These are phyloP conservation scores for Lycia hirtaria DNA, from an alignment of 2,888 invertebrate genomes.

Conservation along the genomic window DNA sequence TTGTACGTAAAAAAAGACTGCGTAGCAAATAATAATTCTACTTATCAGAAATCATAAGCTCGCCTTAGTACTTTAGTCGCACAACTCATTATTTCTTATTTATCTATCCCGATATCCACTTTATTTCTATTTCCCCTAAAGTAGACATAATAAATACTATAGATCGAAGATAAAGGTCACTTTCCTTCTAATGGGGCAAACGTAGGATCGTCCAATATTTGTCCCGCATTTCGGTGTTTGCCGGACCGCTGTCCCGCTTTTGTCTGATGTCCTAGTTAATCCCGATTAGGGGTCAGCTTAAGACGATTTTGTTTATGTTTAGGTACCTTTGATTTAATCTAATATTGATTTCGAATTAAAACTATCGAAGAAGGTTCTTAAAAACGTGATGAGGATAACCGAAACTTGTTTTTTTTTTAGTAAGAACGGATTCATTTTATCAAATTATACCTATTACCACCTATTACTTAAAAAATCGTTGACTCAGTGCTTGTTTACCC, in stretches of 20 bases:
- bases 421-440: too few relatives aligned
- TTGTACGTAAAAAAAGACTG: too few relatives aligned
- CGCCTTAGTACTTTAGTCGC: background rate
- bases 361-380: too few relatives aligned
- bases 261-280: conserved; percentile 9
- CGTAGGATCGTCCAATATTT: conserved; percentile 10
- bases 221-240: conserved; percentile 12
- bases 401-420: too few relatives aligned
- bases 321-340: background rate
- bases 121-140: background rate
- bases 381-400: too few relatives aligned
- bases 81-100: background rate
- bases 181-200: background rate
- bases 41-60: too few relatives aligned
- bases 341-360: too few relatives aligned
- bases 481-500: too few relatives aligned
- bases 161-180: conserved; percentile 2
- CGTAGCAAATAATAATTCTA: too few relatives aligned
- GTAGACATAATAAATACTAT: conserved; percentile 2
- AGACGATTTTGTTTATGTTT: background rate
- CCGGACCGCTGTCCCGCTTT: conserved; percentile 10
- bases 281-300: conserved; percentile 2
- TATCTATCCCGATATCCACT: background rate
- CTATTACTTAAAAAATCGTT: too few relatives aligned
- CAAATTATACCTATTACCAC: too few relatives aligned